A percentile compares a stretch with the other conserved stretches of the same genome.
Evolutionary conservation across 2,888 invertebrate species (phyloP).

Genomic region (Leptura quadrifasciata): DNA sequence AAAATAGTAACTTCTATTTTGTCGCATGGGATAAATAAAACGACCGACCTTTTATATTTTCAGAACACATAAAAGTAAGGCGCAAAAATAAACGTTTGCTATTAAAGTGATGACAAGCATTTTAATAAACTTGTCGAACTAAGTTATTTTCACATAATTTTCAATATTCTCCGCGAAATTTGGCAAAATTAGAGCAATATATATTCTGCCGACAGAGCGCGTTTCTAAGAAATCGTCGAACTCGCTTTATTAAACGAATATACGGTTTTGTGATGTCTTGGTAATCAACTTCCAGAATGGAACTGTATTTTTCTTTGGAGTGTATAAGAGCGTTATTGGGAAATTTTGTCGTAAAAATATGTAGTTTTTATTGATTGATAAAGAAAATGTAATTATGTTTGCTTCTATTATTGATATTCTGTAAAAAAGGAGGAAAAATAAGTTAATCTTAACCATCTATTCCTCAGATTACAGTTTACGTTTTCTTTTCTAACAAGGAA

Average conservation of each 20-base stretch:
- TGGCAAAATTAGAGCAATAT: constrained; percentile 39
- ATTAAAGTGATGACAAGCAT: constrained; percentile 21
- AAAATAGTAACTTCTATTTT: not conserved
- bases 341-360: too few species aligned
- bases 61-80: constrained; percentile 27
- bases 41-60: constrained; percentile 8
- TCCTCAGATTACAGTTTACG: too few species aligned
- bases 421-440: too few species aligned
- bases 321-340: not conserved
- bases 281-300: constrained; percentile 34
- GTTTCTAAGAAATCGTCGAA: constrained; percentile 30
- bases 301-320: constrained; percentile 14
- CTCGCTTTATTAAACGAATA: constrained; percentile 36
- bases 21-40: not conserved
- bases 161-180: constrained; percentile 30
- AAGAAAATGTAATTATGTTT: too few species aligned
- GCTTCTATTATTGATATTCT: too few species aligned
- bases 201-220: constrained; percentile 32
- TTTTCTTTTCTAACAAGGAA: too few species aligned
- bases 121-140: constrained; percentile 40
- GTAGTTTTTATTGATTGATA: too few species aligned
- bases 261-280: constrained; percentile 33
- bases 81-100: constrained; percentile 28
- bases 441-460: too few species aligned
- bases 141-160: constrained; percentile 39